Percentiles rank a stretch among this genome's conserved stretches.
Conservation (phyloP, 2,888 invertebrate species). For the Agonum fuliginosum region DNA sequence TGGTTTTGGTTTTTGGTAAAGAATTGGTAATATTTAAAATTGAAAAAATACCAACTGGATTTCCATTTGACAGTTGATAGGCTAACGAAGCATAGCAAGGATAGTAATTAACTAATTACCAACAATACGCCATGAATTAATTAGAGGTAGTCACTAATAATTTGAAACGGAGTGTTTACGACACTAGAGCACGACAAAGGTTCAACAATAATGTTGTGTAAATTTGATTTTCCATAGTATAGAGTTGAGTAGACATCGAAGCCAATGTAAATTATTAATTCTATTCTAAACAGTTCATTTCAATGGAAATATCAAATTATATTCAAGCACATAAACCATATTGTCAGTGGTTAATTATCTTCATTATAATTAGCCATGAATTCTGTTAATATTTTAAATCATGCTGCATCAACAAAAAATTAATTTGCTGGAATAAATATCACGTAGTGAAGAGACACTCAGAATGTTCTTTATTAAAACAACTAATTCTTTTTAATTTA, state of each 20-base stretch:
- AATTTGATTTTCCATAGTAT: constrained; percentile 8
- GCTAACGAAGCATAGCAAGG: neutral
- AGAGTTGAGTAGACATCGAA: constrained; percentile 11
- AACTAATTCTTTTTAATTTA: constrained; percentile 5
- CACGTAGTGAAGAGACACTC: neutral
- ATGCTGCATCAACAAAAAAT: neutral
- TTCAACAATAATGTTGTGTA: constrained; percentile 17
- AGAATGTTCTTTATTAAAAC: neutral
- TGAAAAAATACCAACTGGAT: too few species aligned
- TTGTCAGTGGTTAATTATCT: constrained; percentile 10
- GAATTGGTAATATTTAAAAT: too few species aligned
- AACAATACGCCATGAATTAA: neutral
- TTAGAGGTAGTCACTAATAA: neutral
- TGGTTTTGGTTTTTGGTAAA: too few species aligned
- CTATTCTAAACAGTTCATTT: constrained; percentile 7
- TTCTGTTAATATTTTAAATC: neutral
- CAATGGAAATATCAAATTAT: constrained; percentile 9
- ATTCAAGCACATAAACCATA: constrained; percentile 10
- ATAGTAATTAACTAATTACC: constrained; percentile 13
- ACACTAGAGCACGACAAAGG: neutral
- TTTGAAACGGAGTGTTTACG: neutral
- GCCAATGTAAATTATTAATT: constrained; percentile 24
- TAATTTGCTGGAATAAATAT: neutral
- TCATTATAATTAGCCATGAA: neutral
- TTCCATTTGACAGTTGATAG: neutral